Percentiles rank a stretch among this genome's conserved stretches.
These are phyloP conservation scores for Myiotriccus ornatus DNA, from an alignment of 2,797 vertebrate species.

Conservation along the genomic window DNA sequence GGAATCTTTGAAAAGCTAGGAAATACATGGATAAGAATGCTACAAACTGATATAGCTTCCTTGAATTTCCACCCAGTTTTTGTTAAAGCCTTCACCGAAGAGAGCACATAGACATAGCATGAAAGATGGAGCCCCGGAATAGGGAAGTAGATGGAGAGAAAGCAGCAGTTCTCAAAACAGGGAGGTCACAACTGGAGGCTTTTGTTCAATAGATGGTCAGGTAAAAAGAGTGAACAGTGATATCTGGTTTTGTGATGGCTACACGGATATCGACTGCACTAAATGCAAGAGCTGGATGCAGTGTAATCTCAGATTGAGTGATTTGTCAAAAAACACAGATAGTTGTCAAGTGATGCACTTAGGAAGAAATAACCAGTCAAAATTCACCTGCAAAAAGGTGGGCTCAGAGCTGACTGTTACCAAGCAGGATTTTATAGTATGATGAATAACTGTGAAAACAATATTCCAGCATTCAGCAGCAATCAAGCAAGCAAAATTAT, in stretches of 20 bases:
- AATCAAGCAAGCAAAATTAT: background rate
- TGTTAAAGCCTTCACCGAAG: background rate
- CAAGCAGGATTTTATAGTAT: background rate
- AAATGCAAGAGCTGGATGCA: background rate
- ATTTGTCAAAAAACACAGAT: background rate
- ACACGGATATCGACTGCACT: fast-evolving
- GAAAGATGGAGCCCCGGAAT: background rate
- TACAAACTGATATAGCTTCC: background rate
- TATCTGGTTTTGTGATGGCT: background rate
- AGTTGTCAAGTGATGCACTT: background rate
- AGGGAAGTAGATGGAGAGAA: background rate
- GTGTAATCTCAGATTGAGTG: background rate
- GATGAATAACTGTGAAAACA: background rate
- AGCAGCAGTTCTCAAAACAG: background rate
- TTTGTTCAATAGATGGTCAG: background rate
- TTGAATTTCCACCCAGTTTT: background rate
- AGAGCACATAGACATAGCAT: fast-evolving
- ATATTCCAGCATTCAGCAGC: background rate
- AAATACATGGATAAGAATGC: background rate
- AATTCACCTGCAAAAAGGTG: background rate
- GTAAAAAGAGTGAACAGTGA: background rate
- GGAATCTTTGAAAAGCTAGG: background rate
- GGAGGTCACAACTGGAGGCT: background rate
- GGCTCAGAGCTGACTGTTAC: background rate
- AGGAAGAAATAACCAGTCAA: background rate